Evolutionary conservation across 2,113 vertebrate genomes (phyloP), one percentile per base, ranked within the genome.

Genomic region (Leucoraja erinaceus): DNA sequence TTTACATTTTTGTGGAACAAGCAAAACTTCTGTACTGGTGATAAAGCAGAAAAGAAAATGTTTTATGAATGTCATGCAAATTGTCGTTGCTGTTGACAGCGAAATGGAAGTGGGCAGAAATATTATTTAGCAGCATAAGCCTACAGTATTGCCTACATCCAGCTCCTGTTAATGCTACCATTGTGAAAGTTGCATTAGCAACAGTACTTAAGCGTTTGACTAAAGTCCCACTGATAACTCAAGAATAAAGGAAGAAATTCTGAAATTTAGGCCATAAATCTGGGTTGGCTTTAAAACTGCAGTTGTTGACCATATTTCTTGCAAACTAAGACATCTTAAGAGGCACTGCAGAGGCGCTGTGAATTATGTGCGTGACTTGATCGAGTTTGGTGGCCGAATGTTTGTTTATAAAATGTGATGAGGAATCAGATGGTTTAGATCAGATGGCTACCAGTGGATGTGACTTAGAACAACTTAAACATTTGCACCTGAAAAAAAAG

Each of bases 71-170:
- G 94, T 93, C 95, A 95, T 94, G 96, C 94, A 95, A 96, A 96
- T 96, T 95, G 96, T 94, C 96, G 95, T 93, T 95, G 79, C 95
- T 96, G 66, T 96, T 96, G 94, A 96, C 94, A 93, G 94, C 94
- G 94, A 95, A 96, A 96, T 86, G 56, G 83, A 86, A 86, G 83
- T 86, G 83, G 83, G 63, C 95, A 94, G 95, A 96, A 95, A 94
- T 93, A 95, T 93, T 96, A 93, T 96, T 95, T 96, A 96, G 96
- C 93, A 94, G 94, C 96, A 97, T 96, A 97, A 96, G 94, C 96
- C 94, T 94, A 96, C 95, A 94, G 96, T 97, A 96, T 97, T 93
- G 96, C 96, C 96, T 96, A 95, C 95, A 93, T 94, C 28, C 93
- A n/a, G 94, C 94, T 95, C 96, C 96, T 96, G 94, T 96, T 93